phyloP scores from a whole-genome alignment of 2,113 vertebrate species.

The Chloropsis hardwickii region DNA sequence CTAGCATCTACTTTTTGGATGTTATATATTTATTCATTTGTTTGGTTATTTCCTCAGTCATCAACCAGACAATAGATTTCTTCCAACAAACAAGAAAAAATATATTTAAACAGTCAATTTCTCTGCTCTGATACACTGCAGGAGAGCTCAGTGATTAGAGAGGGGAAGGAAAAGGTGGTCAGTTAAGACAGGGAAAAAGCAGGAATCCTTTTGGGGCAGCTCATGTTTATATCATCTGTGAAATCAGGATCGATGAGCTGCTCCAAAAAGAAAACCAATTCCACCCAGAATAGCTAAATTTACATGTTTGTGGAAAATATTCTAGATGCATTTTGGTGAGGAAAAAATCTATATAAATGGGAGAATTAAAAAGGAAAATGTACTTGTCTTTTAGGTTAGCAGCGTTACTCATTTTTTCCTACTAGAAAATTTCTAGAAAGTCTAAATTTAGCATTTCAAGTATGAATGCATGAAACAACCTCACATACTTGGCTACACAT shows the following conservation, averaged over 20 bases:
- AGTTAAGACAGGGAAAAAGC: not conserved
- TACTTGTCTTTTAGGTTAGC: not conserved
- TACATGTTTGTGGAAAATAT: not conserved
- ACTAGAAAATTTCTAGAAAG: not conserved
- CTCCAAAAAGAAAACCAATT: not conserved
- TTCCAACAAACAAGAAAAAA: not conserved
- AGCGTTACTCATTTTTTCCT: not conserved
- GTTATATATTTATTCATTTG: fast-evolving
- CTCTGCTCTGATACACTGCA: not conserved
- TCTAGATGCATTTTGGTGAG: not conserved
- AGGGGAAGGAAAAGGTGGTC: not conserved
- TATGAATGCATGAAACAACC: not conserved
- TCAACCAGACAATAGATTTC: not conserved
- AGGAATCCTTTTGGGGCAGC: not conserved
- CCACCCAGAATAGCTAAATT: not conserved
- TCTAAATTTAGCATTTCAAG: not conserved
- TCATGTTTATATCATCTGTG: not conserved
- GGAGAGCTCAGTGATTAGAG: not conserved
- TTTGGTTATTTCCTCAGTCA: not conserved
- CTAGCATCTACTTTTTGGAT: not conserved
- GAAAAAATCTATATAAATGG: not conserved
- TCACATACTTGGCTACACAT: not conserved
- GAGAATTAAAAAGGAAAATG: not conserved
- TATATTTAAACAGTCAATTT: not conserved
- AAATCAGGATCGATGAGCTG: not conserved